Conservation (phyloP, 2,888 invertebrate genomes). For the Latrodectus elegans region DNA sequence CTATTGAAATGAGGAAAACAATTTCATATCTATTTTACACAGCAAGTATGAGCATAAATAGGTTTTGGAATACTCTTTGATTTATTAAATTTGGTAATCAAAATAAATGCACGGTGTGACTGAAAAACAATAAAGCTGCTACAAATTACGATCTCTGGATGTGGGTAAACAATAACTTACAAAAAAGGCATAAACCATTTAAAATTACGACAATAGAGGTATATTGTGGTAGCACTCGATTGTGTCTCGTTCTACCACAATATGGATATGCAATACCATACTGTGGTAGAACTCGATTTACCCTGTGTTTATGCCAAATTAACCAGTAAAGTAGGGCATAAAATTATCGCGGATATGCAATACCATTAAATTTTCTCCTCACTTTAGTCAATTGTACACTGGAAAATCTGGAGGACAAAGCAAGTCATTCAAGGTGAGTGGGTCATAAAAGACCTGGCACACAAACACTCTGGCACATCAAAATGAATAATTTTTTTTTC, state of each 20-base stretch:
- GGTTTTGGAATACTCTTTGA: not conserved
- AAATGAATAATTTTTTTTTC: slow-evolving; percentile 35
- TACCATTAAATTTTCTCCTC: slow-evolving; percentile 61
- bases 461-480: slow-evolving; percentile 32
- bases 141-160: not conserved
- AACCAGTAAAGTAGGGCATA: slow-evolving; percentile 73
- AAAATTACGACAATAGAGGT: slow-evolving; percentile 71
- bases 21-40: not conserved
- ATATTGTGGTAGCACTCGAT: slow-evolving; percentile 71
- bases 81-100: not conserved
- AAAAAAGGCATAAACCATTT: not conserved
- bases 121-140: not conserved
- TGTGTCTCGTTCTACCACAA: too few species aligned
- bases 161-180: not conserved
- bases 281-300: not conserved
- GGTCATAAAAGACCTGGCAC: not conserved
- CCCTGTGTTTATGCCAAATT: slow-evolving; percentile 72
- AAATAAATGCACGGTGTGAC: not conserved
- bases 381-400: slow-evolving; percentile 15
- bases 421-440: not conserved
- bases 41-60: slow-evolving; percentile 5
- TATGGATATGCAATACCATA: too few species aligned
- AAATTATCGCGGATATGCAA: slow-evolving; percentile 74
- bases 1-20: not conserved
- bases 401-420: slow-evolving; percentile 20